Evolutionary conservation across 2,888 invertebrate species (phyloP).

Genomic region (Nomada ruficornis): DNA sequence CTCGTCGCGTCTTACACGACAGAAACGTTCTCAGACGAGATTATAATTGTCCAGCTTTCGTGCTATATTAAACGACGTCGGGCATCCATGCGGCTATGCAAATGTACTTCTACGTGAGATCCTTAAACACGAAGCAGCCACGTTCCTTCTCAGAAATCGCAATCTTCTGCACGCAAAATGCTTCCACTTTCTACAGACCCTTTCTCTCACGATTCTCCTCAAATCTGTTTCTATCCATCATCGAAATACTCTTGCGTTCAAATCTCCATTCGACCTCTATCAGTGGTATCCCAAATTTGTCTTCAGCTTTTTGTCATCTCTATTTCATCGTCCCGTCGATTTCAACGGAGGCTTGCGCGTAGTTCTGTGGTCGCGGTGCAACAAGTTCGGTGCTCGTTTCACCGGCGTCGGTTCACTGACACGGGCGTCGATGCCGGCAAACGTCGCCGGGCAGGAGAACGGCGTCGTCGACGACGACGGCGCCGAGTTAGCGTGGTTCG

Average conservation of each 20-base stretch:
- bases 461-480: constrained; percentile 69
- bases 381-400: constrained; percentile 74
- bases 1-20: constrained; percentile 23
- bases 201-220: not conserved
- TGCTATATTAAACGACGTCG: constrained; percentile 3
- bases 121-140: constrained; percentile 32
- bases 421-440: constrained; percentile 71
- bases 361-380: constrained; percentile 59
- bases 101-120: constrained; percentile 44
- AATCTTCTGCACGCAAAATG: constrained; percentile 54
- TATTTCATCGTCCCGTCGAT: not conserved
- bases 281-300: too few relatives aligned
- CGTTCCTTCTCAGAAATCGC: constrained; percentile 36
- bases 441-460: constrained; percentile 52
- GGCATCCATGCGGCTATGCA: constrained; percentile 27
- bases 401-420: constrained; percentile 81
- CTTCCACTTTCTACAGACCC: not conserved
- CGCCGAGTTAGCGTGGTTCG: constrained; percentile 61
- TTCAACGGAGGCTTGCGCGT: constrained; percentile 33
- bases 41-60: constrained; percentile 45
- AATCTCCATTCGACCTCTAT: not conserved
- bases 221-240: not conserved
- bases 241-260: not conserved
- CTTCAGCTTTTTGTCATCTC: too few relatives aligned
- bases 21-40: constrained; percentile 29